Percentiles rank a stretch among this genome's conserved stretches.
Evolutionary conservation across 2,888 invertebrate genomes (phyloP).

Genomic region (Cephus pygmeus): DNA sequence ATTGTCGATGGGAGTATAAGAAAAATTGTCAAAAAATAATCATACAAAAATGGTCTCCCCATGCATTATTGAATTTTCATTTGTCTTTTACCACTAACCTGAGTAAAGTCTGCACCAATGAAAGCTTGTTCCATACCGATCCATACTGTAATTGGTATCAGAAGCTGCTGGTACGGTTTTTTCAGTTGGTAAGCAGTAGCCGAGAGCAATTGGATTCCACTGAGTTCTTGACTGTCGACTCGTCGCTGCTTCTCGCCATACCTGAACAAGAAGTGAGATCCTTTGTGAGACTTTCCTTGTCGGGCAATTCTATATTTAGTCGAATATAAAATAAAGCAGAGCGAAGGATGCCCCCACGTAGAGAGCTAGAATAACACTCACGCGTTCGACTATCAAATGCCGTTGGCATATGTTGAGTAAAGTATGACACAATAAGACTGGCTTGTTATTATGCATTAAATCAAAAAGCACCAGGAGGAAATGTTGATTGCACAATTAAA

Average conservation of each 20-base stretch:
- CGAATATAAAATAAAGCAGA: neutral
- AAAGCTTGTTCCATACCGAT: constrained; percentile 98
- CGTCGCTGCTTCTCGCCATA: constrained; percentile 88
- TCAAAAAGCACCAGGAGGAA: neutral
- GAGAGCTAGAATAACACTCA: neutral
- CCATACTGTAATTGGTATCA: constrained; percentile 95
- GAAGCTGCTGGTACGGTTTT: constrained; percentile 90
- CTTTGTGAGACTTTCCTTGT: neutral
- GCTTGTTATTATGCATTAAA: neutral
- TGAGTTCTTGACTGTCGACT: constrained; percentile 79
- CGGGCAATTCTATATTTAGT: neutral
- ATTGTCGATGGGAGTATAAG: neutral
- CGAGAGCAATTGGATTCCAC: constrained; percentile 83
- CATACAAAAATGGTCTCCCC: neutral
- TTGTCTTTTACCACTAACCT: constrained; percentile 67
- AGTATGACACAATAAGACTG: neutral
- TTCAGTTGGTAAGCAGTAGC: constrained; percentile 92
- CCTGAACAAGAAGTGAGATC: constrained; percentile 65
- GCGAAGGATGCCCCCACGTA: neutral
- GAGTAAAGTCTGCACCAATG: constrained; percentile 91
- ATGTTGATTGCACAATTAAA: neutral
- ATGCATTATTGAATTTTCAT: neutral
- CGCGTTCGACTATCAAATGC: neutral
- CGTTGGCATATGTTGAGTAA: neutral
- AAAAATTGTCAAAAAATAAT: neutral